Evolutionary conservation across 37 sponge, comb jelly and placozoan genomes (phyloP).

Genomic region (Mnemiopsis leidyi): DNA sequence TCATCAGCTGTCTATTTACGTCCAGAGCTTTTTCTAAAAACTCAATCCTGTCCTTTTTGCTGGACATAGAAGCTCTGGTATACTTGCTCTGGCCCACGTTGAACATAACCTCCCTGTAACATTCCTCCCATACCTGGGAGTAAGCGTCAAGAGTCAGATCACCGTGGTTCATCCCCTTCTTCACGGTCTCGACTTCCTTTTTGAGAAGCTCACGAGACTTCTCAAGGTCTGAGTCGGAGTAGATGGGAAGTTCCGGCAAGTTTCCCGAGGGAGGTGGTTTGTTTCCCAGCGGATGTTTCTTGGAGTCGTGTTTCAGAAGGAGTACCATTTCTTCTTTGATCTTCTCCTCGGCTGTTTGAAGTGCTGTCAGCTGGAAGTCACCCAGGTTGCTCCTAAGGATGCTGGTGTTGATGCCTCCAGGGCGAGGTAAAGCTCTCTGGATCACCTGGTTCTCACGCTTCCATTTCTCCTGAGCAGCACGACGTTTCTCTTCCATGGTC

Average conservation of each 20-base stretch:
- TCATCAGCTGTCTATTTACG: conserved; percentile 79
- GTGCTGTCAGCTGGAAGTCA: conserved; percentile 53
- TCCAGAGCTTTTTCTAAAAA: conserved; percentile 81
- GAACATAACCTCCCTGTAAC: conserved; percentile 92
- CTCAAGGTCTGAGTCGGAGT: conserved; percentile 53
- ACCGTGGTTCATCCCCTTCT: conserved; percentile 88
- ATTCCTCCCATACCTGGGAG: conserved; percentile 92
- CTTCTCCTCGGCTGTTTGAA: conserved; percentile 84
- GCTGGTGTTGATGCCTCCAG: conserved; percentile 78
- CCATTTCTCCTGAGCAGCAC: conserved; percentile 76
- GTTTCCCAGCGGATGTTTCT: conserved; percentile 72
- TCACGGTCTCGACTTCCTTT: conserved; percentile 82
- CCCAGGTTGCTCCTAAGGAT: conserved; percentile 68
- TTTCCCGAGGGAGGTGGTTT: neutral
- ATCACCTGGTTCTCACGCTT: conserved; percentile 78
- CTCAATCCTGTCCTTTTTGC: conserved; percentile 85
- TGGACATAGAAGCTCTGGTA: conserved; percentile 85
- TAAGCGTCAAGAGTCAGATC: conserved; percentile 80
- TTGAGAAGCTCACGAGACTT: conserved; percentile 75
- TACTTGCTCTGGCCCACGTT: conserved; percentile 84
- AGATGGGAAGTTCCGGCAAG: conserved; percentile 5
- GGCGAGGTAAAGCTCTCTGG: conserved; percentile 84
- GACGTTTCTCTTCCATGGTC: conserved; percentile 69
- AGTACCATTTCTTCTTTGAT: conserved; percentile 86
- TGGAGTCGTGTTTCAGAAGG: conserved; percentile 82